Evolutionary conservation across 35 echinoderm and acorn worm genomes (phyloP).

Genomic region (Heliocidaris tuberculata): DNA sequence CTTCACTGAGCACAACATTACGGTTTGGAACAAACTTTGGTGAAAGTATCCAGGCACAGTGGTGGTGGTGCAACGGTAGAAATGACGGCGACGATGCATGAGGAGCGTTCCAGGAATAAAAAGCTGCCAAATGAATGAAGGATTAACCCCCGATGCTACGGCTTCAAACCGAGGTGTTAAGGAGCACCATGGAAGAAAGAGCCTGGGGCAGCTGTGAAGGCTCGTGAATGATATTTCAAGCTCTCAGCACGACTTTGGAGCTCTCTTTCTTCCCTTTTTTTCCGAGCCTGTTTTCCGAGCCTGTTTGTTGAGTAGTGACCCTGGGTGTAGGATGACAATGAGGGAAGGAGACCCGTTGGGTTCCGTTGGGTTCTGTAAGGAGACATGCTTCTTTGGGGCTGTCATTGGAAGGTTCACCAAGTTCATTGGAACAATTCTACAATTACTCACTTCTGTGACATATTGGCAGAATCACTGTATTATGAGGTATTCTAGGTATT

Average conservation of each 20-base stretch:
- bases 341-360: neutral
- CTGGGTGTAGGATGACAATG: neutral
- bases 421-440: neutral
- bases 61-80: neutral
- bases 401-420: neutral
- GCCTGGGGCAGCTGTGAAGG: neutral
- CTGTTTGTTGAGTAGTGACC: neutral
- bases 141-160: neutral
- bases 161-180: neutral
- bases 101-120: neutral
- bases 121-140: neutral
- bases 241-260: neutral
- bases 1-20: neutral
- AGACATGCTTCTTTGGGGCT: neutral
- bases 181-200: neutral
- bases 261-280: neutral
- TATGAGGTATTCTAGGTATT: neutral
- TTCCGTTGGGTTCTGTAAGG: neutral
- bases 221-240: slow-evolving; percentile 1
- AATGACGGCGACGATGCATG: neutral
- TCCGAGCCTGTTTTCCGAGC: neutral
- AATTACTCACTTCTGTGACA: neutral
- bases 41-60: neutral
- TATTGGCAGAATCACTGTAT: neutral
- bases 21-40: neutral